Base-by-base conservation (phyloP, 2,888 invertebrate species). In the Corythucha ciliata region DNA sequence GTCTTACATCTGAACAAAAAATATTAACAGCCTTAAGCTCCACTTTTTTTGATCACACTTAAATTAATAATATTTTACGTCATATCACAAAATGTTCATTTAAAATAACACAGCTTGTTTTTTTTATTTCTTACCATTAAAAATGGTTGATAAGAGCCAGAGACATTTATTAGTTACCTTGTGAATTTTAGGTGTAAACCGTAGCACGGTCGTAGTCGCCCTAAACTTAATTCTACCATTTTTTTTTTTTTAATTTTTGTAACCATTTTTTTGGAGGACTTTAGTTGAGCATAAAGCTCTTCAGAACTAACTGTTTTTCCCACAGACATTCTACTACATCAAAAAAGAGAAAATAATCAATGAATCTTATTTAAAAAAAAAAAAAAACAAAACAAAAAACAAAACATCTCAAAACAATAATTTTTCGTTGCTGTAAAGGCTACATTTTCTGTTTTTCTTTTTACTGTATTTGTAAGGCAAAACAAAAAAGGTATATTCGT, bases 11-110 rank as follows among this genome's bases (percentile, higher is more conserved):
- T n/a, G n/a, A 25, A 14, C 16, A 25, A 16, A 32, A 52, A 44
- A 52, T 32, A 37, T 20, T 40, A 34, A 52, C 54, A 54, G 54
- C 54, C 54, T 52, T 54, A 41, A 52, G 54, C 54, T 53, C 55
- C 55, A 53, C 42, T 37, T 46, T 52, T 48, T 26, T n/a, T n/a
- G n/a, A n/a, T n/a, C n/a, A n/a, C n/a, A n/a, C n/a, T n/a, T n/a
- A n/a, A n/a, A n/a, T n/a, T n/a, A n/a, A n/a, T n/a, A 41, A 49
- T 21, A 49, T 10, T 46, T 33, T 27, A 16, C 34, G 37, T 49
- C 33, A 14, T 52, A 55, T 55, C 55, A 55, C 55, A 53, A 41
- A 48, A 37, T 53, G 52, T n/a, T n/a, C n/a, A 32, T 36, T 18
- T 29, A 21, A 39, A 24, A 37, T 48, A 37, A 48, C 48, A 48